Evolutionary conservation across 2,888 invertebrate genomes (phyloP), one percentile per base, ranked within the genome.

Genomic region (Pegoplata infirma): DNA sequence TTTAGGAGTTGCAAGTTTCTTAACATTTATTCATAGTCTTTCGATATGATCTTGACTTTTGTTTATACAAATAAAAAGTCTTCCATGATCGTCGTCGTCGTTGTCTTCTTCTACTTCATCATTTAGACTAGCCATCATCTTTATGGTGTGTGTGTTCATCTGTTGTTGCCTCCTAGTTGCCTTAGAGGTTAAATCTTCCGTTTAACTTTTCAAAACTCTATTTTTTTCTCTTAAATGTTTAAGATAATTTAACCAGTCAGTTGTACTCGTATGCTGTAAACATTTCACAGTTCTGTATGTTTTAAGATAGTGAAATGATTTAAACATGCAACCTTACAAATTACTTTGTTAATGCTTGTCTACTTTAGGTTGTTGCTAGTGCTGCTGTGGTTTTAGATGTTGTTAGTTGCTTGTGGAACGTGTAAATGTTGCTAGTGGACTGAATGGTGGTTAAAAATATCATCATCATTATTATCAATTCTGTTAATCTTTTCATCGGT

Each of bases 321-420:
- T 68, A 63, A 75, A 49, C 63, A 75, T 68, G 68, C 75, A 75
- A 69, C 75, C 49, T 69, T 63, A 75, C 63, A 75, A 75, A 75
- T 75, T 75, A 55, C 44, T 32, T n/a, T 55, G 68, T 63, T 55
- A 75, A 75, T 75, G 61, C 21, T 19, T 68, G 23, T 53, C 59
- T 67, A 47, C 23, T 36, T 5, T 73, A 61, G 36, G 40, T 47
- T 67, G 74, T 46, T 51, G 46, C 67, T 58, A 53, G 36, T 17
- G 36, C 36, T 55, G 55, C 25, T n/a, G n/a, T n/a, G n/a, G n/a
- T n/a, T n/a, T n/a, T n/a, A n/a, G 17, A 12, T 19, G n/a, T 44
- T 17, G 46, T 10, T 44, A 4, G 32, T 17, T 46, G 46, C 32
- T 63, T 40, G 8, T 67, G 44, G 44, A 67, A 44, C 14, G 32